Base-by-base conservation (phyloP, 2,113 vertebrate genomes). In the Struthidea cinerea region DNA sequence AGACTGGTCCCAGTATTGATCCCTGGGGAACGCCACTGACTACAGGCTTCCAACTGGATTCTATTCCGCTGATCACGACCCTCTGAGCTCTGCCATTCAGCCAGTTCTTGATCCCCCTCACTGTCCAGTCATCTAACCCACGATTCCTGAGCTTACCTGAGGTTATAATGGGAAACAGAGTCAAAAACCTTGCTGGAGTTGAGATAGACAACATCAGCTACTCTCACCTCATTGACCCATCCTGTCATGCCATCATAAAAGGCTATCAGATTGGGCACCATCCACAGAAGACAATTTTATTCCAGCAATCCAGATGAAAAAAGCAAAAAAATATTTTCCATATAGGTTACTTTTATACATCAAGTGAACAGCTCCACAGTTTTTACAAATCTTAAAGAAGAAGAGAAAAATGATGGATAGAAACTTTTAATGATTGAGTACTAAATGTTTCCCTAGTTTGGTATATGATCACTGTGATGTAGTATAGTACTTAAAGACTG, bases 341-440 rank as follows among this genome's bases (percentile, higher is more conserved):
- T 52, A 17, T 22, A 52, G 33, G 23, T 69, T 83, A 23, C 46
- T 88, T 73, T 24, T 61, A 49, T 65, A 39, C 39, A 42, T 57
- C 16, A 63, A 53, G 16, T 18, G 18, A 92, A 53, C 28, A 90
- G 16, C 46, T 77, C 53, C 63, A 53, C 39, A 39, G 13, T 35
- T 83, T 78, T 88, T 49, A 81, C 52, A 10, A 53, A 44, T 56
- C 46, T 91, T 35, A 42, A 32, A 64, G 47, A 73, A 64, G 61
- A 81, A 78, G 70, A 78, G 33, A 69, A 77, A 87, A 90, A 63
- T 84, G 20, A 17, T 65, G 68, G 70, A 57, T 33, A 37, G 68
- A 80, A 81, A 76, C 52, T 90, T 93, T 77, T 89, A 85, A 77
- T 88, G 55, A 28, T 59, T 67, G 67, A 85, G n/a, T 80, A 47